These are phyloP conservation scores for Palloptera scutellata DNA, from an alignment of 2,888 invertebrate species.

Conservation along the genomic window DNA sequence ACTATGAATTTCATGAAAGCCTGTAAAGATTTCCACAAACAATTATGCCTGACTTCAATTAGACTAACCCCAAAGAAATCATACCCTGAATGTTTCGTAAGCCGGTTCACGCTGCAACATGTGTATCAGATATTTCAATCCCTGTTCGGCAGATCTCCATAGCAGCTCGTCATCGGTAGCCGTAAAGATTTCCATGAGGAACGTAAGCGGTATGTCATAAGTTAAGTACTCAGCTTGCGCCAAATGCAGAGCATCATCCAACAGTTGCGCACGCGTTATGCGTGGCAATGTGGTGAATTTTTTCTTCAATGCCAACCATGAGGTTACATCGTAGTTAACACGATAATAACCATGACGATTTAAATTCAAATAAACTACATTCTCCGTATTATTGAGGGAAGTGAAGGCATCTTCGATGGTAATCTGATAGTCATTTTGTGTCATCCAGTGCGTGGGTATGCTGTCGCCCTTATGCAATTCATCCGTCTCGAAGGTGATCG, in stretches of 20 bases:
- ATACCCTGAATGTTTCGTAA: slow-evolving; percentile 70
- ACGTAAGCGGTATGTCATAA: slow-evolving; percentile 68
- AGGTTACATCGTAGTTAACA: slow-evolving; percentile 72
- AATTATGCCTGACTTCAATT: background rate
- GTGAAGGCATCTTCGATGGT: slow-evolving; percentile 55
- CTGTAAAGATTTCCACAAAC: slow-evolving; percentile 40
- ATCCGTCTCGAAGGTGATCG: slow-evolving; percentile 61
- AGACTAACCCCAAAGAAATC: slow-evolving; percentile 20
- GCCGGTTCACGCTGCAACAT: slow-evolving; percentile 69
- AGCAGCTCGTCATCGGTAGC: slow-evolving; percentile 69
- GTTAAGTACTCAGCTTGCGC: slow-evolving; percentile 68
- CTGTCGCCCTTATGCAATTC: slow-evolving; percentile 53
- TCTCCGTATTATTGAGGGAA: slow-evolving; percentile 48
- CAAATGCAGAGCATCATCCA: slow-evolving; percentile 73
- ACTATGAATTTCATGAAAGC: slow-evolving; percentile 63
- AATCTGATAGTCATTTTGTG: slow-evolving; percentile 52
- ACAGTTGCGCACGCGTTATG: slow-evolving; percentile 72
- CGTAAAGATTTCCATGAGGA: slow-evolving; percentile 66
- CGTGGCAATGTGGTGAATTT: slow-evolving; percentile 68
- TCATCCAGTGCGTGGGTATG: slow-evolving; percentile 61
- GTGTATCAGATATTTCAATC: slow-evolving; percentile 68
- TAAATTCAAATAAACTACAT: slow-evolving; percentile 63
- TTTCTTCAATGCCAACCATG: slow-evolving; percentile 69
- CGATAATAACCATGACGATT: slow-evolving; percentile 70
- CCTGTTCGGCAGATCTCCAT: slow-evolving; percentile 69